These are phyloP conservation scores for Drosophila mimetica DNA, from an alignment of 2,888 invertebrate genomes.

Conservation along the genomic window DNA sequence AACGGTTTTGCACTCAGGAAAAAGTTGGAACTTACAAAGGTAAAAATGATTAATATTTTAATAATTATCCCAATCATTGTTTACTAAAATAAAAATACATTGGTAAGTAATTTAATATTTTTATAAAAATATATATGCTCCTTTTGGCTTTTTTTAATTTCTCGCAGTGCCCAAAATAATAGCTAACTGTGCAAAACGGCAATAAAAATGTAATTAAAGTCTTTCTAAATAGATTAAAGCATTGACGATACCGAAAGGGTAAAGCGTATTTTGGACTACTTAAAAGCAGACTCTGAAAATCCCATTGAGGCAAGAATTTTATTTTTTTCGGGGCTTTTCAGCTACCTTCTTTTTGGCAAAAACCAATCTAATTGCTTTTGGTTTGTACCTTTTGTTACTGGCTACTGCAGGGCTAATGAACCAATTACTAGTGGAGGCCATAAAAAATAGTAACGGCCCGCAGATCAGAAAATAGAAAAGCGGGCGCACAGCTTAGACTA, in stretches of 20 bases:
- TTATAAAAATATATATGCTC: too few species aligned
- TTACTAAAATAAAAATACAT: too few species aligned
- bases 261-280: conserved; percentile 53
- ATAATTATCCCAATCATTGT: too few species aligned
- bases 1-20: neutral
- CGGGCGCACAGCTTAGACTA: conserved; percentile 53
- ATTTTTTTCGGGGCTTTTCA: neutral
- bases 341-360: conserved; percentile 7
- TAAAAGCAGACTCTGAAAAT: conserved; percentile 52
- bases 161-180: conserved; percentile 6
- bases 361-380: conserved; percentile 60
- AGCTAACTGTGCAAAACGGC: neutral
- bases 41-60: too few species aligned
- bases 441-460: conserved; percentile 60
- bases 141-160: too few species aligned
- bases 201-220: conserved; percentile 29
- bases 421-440: conserved; percentile 73
- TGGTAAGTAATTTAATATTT: too few species aligned
- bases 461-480: conserved; percentile 26
- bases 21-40: neutral
- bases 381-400: conserved; percentile 40
- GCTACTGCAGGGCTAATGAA: conserved; percentile 75
- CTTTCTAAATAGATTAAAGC: conserved; percentile 6
- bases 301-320: conserved; percentile 5
- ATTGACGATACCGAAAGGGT: conserved; percentile 2